phyloP scores from a whole-genome alignment of 37 sponge, comb jelly and placozoan genomes.

The Bolinopsis microptera region DNA sequence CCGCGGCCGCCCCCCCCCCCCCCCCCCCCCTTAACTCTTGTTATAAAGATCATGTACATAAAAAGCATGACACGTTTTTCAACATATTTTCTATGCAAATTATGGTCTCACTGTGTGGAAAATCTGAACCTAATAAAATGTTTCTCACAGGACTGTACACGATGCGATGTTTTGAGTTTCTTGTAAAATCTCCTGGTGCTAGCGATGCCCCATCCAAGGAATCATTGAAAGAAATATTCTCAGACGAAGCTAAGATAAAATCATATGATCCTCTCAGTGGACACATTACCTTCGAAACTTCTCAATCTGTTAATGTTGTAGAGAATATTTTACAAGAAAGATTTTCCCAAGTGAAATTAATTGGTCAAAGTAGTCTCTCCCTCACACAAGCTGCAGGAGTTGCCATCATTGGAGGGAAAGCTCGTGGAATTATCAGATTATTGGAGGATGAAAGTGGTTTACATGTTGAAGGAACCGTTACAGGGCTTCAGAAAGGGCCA shows the following conservation, averaged over 20 bases:
- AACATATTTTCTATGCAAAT: no score
- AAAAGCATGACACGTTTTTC: no score
- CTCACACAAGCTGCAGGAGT: background rate
- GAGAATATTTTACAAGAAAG: background rate
- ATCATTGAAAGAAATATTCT: background rate
- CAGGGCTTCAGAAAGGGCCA: background rate
- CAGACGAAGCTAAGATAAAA: background rate
- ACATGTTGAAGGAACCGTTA: background rate
- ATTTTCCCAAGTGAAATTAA: background rate
- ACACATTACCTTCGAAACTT: background rate
- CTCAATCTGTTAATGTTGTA: background rate
- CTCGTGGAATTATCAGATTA: conserved; percentile 4
- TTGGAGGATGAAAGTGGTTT: background rate
- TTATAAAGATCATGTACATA: no score
- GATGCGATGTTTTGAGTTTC: background rate
- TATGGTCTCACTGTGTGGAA: no score
- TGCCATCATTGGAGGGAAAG: conserved; percentile 44
- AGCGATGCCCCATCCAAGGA: background rate
- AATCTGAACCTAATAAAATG: no score
- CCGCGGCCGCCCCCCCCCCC: no score
- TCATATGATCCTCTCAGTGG: background rate
- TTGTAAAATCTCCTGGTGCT: background rate
- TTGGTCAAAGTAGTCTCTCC: background rate
- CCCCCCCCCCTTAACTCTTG: no score
- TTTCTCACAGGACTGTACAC: no score